These are phyloP conservation scores for Drosophila tanythrix DNA, from an alignment of 2,888 invertebrate genomes.

Conservation along the genomic window DNA sequence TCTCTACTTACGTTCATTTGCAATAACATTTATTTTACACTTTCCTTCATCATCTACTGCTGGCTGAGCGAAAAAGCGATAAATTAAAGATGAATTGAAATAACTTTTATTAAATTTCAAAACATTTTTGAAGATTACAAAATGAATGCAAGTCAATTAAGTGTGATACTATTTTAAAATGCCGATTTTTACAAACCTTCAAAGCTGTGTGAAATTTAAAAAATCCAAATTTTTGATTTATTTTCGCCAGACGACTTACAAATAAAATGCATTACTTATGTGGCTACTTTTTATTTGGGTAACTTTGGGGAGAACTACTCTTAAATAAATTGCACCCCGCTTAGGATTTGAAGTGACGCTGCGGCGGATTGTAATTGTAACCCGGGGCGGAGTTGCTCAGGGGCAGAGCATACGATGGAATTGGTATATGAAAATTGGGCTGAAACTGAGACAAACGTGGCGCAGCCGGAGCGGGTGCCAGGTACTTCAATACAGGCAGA, in stretches of 20 bases:
- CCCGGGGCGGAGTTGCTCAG: conserved; percentile 53
- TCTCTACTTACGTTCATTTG: not conserved
- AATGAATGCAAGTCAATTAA: not conserved
- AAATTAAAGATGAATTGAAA: not conserved
- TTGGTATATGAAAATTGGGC: conserved; percentile 69
- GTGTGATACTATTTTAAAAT: not conserved
- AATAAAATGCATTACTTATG: conserved; percentile 40
- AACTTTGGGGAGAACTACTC: not conserved
- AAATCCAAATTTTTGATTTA: conserved; percentile 26
- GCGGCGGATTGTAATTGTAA: conserved; percentile 71
- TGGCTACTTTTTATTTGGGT: conserved; percentile 7
- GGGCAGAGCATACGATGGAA: conserved; percentile 79
- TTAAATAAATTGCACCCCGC: conserved; percentile 16
- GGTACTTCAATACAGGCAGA: conserved; percentile 34
- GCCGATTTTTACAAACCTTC: not conserved
- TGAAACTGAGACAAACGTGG: conserved; percentile 29
- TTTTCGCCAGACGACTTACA: conserved; percentile 57
- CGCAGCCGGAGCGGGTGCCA: conserved; percentile 50
- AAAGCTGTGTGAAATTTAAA: not conserved
- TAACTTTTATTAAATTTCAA: not conserved
- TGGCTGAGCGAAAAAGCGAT: not conserved
- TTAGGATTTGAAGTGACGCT: conserved; percentile 61
- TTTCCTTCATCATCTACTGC: not conserved
- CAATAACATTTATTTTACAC: not conserved
- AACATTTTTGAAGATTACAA: not conserved